Conservation (phyloP, 2,888 invertebrate genomes). For the Malthinus flaveolus region DNA sequence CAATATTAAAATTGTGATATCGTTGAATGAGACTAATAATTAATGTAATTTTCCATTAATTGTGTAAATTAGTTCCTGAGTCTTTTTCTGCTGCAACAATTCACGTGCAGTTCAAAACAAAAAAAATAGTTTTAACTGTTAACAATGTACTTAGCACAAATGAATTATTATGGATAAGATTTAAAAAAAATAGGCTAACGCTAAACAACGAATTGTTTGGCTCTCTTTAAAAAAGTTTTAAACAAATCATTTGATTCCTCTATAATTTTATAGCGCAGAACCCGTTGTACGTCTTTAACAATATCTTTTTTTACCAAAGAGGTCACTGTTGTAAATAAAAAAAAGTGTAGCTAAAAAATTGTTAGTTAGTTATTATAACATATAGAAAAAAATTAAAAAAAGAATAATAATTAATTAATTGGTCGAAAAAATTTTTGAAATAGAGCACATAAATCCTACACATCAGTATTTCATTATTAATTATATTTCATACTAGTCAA, state of each 20-base stretch:
- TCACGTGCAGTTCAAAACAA: slow-evolving; percentile 33
- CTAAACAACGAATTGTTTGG: slow-evolving; percentile 44
- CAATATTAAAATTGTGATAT: slow-evolving; percentile 57
- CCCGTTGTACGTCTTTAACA: slow-evolving; percentile 39
- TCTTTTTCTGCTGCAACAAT: slow-evolving; percentile 34
- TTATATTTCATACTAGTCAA: slow-evolving; percentile 36
- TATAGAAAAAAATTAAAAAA: slow-evolving; percentile 30
- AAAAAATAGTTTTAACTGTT: slow-evolving; percentile 30
- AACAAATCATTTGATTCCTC: slow-evolving; percentile 12
- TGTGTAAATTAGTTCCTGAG: slow-evolving; percentile 52
- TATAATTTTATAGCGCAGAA: slow-evolving; percentile 41
- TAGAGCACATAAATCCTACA: slow-evolving; percentile 49
- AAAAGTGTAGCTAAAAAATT: slow-evolving; percentile 45
- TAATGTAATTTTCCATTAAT: slow-evolving; percentile 51
- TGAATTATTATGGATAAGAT: slow-evolving; percentile 35
- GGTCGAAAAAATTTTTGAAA: slow-evolving; percentile 44
- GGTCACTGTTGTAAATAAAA: slow-evolving; percentile 51
- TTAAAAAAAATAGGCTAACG: slow-evolving; percentile 36
- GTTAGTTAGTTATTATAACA: slow-evolving; percentile 42
- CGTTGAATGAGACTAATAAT: slow-evolving; percentile 55
- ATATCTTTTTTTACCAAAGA: slow-evolving; percentile 52
- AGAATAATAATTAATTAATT: slow-evolving; percentile 32
- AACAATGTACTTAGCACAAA: slow-evolving; percentile 53
- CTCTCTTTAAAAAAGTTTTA: slow-evolving; percentile 19
- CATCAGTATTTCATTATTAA: slow-evolving; percentile 45